Percentiles rank a stretch among this genome's conserved stretches.
These are phyloP conservation scores for Daboia siamensis DNA, from an alignment of 2,113 vertebrate genomes.

Conservation along the genomic window DNA sequence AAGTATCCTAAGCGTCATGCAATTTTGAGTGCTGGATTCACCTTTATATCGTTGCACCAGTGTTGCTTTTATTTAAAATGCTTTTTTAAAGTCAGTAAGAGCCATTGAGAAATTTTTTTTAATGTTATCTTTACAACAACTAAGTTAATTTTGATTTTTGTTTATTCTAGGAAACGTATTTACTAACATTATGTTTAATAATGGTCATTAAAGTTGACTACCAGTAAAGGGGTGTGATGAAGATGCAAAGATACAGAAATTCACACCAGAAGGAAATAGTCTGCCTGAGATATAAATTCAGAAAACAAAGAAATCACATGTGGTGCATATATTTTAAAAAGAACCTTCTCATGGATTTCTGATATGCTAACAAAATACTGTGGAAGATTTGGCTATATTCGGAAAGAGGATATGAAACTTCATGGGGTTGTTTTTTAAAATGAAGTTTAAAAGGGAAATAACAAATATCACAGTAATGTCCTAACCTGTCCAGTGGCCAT, in stretches of 20 bases:
- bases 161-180: neutral
- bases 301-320: neutral
- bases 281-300: conserved; percentile 1
- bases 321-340: neutral
- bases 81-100: neutral
- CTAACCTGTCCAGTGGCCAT: conserved; percentile 35
- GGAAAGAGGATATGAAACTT: neutral
- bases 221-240: neutral
- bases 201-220: neutral
- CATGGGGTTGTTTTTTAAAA: neutral
- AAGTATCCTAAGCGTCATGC: neutral
- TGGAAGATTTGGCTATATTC: neutral
- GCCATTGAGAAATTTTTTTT: neutral
- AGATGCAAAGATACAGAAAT: neutral
- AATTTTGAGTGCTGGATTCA: neutral
- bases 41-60: neutral
- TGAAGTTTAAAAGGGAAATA: conserved; percentile 16
- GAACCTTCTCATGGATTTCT: neutral
- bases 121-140: neutral
- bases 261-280: neutral
- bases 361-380: neutral
- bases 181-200: neutral
- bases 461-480: neutral
- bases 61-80: neutral
- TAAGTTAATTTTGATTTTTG: neutral